Evolutionary conservation across 2,797 vertebrate species (phyloP).

Genomic region (Chaetophractus vellerosus): DNA sequence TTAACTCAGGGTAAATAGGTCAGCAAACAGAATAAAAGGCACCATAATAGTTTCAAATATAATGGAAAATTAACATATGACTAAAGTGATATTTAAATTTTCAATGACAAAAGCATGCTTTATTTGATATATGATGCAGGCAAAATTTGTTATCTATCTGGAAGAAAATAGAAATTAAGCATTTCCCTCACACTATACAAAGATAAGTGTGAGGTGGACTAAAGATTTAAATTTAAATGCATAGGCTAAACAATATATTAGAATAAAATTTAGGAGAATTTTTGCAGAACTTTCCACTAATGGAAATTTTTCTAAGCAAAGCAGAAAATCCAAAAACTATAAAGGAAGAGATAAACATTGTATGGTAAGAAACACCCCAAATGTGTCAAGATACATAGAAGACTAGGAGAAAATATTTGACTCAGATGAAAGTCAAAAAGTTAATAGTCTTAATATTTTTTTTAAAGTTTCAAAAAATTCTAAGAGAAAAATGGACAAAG

Average conservation of each 20-base stretch:
- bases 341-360: background rate
- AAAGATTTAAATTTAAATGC: constrained; percentile 50
- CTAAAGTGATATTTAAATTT: background rate
- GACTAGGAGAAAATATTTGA: background rate
- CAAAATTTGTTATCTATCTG: background rate
- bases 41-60: background rate
- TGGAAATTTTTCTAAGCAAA: background rate
- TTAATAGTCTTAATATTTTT: background rate
- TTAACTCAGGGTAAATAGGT: background rate
- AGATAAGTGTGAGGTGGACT: background rate
- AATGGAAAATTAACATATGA: background rate
- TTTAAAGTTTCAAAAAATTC: background rate
- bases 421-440: background rate
- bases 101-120: background rate
- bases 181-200: background rate
- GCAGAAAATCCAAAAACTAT: constrained; percentile 5
- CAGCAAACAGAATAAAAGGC: background rate
- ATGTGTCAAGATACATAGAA: background rate
- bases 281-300: background rate
- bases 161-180: background rate
- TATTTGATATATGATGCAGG: background rate
- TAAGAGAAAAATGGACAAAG: background rate
- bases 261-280: background rate
- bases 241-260: background rate
- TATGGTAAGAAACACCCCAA: background rate